Evolutionary conservation across 2,888 invertebrate species (phyloP).

Genomic region (Dichetophora obliterata): DNA sequence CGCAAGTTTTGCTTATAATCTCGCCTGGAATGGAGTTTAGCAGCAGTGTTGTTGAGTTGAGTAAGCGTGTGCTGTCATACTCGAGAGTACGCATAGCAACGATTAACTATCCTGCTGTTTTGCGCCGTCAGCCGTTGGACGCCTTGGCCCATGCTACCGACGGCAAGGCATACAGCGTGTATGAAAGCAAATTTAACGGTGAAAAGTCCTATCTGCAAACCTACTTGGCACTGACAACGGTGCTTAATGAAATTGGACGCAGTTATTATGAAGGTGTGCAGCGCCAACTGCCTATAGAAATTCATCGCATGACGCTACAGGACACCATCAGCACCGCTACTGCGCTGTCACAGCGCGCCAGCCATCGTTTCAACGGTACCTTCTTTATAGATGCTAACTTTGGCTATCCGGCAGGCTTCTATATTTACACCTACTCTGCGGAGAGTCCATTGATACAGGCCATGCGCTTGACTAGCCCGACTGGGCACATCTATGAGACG

Average conservation of each 20-base stretch:
- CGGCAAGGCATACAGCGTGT: constrained; percentile 71
- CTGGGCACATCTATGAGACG: constrained; percentile 69
- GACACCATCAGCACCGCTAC: neutral
- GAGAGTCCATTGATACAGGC: constrained; percentile 72
- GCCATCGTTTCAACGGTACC: constrained; percentile 25
- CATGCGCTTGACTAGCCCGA: constrained; percentile 71
- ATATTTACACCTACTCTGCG: constrained; percentile 72
- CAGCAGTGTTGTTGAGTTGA: constrained; percentile 67
- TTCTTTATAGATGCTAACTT: constrained; percentile 63
- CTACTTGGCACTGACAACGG: constrained; percentile 72
- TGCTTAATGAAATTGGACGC: constrained; percentile 70
- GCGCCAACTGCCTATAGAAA: constrained; percentile 38
- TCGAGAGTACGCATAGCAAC: constrained; percentile 71
- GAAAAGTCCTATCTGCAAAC: constrained; percentile 71
- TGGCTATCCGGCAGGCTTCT: constrained; percentile 72
- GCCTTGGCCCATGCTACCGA: constrained; percentile 68
- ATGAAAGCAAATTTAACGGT: constrained; percentile 72
- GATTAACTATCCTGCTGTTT: constrained; percentile 72
- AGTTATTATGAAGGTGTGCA: constrained; percentile 69
- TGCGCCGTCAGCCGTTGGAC: constrained; percentile 69
- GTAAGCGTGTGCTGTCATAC: constrained; percentile 62
- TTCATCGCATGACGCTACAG: constrained; percentile 23
- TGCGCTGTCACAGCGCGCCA: neutral
- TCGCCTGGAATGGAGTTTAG: constrained; percentile 72
- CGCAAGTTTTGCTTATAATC: constrained; percentile 72